Conservation (phyloP, 2,888 invertebrate species). For the Drosophila pseudotalamancana region DNA sequence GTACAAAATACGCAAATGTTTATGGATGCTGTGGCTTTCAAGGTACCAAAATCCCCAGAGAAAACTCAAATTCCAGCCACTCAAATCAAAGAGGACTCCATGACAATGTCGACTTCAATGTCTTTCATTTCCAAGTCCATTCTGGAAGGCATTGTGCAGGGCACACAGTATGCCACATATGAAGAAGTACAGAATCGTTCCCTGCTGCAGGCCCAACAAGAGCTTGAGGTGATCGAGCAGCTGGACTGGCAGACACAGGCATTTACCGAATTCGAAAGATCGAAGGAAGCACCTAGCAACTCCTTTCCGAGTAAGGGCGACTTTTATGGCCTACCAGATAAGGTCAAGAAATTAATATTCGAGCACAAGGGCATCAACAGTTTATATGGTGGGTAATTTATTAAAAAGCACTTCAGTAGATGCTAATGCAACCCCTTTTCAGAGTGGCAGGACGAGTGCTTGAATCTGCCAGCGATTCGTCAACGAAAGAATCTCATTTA, state of each 20-base stretch:
- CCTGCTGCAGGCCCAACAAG: slow-evolving; percentile 33
- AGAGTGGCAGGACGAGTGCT: slow-evolving; percentile 98
- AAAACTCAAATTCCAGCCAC: neutral
- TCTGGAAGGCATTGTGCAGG: slow-evolving; percentile 63
- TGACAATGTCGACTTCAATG: slow-evolving; percentile 31
- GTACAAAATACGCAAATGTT: slow-evolving; percentile 82
- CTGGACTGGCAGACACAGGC: slow-evolving; percentile 81
- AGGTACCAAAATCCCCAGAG: slow-evolving; percentile 59
- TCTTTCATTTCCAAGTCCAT: slow-evolving; percentile 45
- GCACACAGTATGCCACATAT: slow-evolving; percentile 81
- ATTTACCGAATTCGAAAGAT: slow-evolving; percentile 63
- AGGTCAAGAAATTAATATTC: slow-evolving; percentile 89
- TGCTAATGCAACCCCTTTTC: slow-evolving; percentile 39
- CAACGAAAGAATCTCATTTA: slow-evolving; percentile 93
- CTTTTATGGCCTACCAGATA: slow-evolving; percentile 92
- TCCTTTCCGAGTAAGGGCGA: slow-evolving; percentile 83
- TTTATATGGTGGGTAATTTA: slow-evolving; percentile 89
- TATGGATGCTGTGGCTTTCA: slow-evolving; percentile 78
- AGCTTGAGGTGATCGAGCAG: slow-evolving; percentile 61
- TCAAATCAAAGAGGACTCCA: slow-evolving; percentile 38
- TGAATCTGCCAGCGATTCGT: slow-evolving; percentile 90
- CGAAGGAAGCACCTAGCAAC: slow-evolving; percentile 9
- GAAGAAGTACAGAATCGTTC: slow-evolving; percentile 69
- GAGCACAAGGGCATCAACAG: slow-evolving; percentile 91
- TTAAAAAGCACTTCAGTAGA: too few relatives aligned